Evolutionary conservation across 2,888 invertebrate species (phyloP), one percentile per base, ranked within the genome.

Genomic region (Therioaphis trifolii): DNA sequence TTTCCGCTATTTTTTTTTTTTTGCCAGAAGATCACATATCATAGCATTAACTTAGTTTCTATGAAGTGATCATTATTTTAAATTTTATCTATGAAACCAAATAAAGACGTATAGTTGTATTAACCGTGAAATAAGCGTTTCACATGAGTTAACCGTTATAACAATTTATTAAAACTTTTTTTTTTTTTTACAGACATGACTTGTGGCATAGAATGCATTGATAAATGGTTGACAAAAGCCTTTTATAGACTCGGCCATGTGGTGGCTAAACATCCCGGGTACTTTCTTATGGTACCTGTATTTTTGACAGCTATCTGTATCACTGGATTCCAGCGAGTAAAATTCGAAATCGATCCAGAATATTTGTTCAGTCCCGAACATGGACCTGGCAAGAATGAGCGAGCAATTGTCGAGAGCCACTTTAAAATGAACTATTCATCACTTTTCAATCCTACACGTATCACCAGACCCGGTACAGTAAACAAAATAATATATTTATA

Each of bases 331-430:
- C 96, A 96, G 89, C 91, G 92, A 88, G 91, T 96, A 85, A 90
- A 93, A 88, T 96, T 96, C 89, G 95, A 96, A 90, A 96, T 96
- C 90, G 96, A 96, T 89, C 96, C 96, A 0, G 96, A 96, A 89
- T 97, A 96, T 89, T 91, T 97, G 24, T 97, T 96, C 90, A 95
- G 96, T 55, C 97, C 97, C 0, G 91, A 95, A 86, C 93, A 94
- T 87, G 96, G 96, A 0, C 94, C 94, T 86, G 96, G 95, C 18
- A 95, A 95, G 89, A 88, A 91, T 69, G 96, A 96, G 88, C 91
- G 96, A 86, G 92, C 93, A 40, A 92, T 95, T 77, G 95, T 96
- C 18, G 96, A 96, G 88, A 91, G 92, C 86, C 91, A 92, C 87
- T 97, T 97, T 89, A 95, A 95, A 90, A 94, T 95, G 85, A 96